Percentiles rank a stretch among this genome's conserved stretches.
Conservation (phyloP, 1,140 invertebrate genomes). For the Pseudomyrmex sp. region DNA sequence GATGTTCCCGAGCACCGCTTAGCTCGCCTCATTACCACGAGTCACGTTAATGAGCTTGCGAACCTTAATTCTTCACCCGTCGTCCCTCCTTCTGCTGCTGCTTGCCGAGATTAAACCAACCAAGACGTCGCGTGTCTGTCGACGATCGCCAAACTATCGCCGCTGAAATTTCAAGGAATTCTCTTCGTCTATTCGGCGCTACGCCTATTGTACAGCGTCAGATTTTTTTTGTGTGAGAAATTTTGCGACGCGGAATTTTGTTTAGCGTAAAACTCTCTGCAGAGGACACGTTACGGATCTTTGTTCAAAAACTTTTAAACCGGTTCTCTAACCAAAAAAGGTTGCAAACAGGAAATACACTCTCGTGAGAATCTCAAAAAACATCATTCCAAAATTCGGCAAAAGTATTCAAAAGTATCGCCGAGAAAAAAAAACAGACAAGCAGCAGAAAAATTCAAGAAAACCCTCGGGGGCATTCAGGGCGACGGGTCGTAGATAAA, state of each 20-base stretch:
- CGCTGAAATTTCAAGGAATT: slow-evolving; percentile 14
- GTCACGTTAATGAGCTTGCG: slow-evolving; percentile 73
- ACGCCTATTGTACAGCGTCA: not conserved
- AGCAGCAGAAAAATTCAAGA: slow-evolving; percentile 69
- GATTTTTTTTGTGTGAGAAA: not conserved
- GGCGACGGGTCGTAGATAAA: slow-evolving; percentile 79
- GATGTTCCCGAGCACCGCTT: slow-evolving; percentile 67
- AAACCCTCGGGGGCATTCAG: slow-evolving; percentile 50
- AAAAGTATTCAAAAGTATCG: not conserved
- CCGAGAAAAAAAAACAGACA: slow-evolving; percentile 9
- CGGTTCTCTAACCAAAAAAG: not conserved
- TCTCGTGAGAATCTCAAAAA: no score
- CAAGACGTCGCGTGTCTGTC: slow-evolving; percentile 38
- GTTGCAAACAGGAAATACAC: not conserved
- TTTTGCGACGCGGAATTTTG: not conserved
- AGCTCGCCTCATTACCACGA: slow-evolving; percentile 70
- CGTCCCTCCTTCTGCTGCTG: slow-evolving; percentile 18
- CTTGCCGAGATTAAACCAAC: slow-evolving; percentile 52
- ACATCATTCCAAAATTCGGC: not conserved
- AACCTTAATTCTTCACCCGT: slow-evolving; percentile 67
- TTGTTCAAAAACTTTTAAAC: not conserved
- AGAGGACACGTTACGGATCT: not conserved
- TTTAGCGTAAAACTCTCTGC: not conserved
- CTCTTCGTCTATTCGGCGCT: not conserved
- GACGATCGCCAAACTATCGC: slow-evolving; percentile 44